A percentile compares a stretch with the other conserved stretches of the same genome.
Evolutionary conservation across 2,888 invertebrate species (phyloP).

Genomic region (Xylota sylvarum): DNA sequence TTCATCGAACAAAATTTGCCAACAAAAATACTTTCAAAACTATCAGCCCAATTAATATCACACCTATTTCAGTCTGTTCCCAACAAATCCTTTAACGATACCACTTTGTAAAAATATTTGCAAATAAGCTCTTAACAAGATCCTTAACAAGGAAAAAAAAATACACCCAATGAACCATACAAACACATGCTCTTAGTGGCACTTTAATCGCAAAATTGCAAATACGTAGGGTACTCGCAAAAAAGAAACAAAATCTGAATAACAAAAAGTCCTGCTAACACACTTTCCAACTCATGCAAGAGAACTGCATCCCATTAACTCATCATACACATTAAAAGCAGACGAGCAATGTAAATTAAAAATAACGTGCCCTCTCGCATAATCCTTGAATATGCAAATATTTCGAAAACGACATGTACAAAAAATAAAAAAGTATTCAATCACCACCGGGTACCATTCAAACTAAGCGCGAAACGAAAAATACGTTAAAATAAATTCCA

Average conservation of each 20-base stretch:
- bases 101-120: conserved; percentile 6
- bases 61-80: not conserved
- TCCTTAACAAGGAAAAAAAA: conserved; percentile 63
- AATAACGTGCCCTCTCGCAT: conserved; percentile 32
- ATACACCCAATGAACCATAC: conserved; percentile 61
- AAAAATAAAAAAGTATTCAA: conserved; percentile 62
- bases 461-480: conserved; percentile 1
- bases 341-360: conserved; percentile 56
- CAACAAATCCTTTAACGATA: not conserved
- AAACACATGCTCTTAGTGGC: conserved; percentile 30
- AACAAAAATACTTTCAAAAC: too few species aligned
- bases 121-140: conserved; percentile 75
- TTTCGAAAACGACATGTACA: conserved; percentile 8
- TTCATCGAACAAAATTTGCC: too few species aligned
- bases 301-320: conserved; percentile 30
- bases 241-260: not conserved
- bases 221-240: conserved; percentile 24
- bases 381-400: conserved; percentile 74
- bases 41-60: not conserved
- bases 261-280: conserved; percentile 16
- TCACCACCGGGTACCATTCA: conserved; percentile 36
- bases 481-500: conserved; percentile 58
- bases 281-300: not conserved
- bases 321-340: conserved; percentile 45
- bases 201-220: conserved; percentile 39